These are phyloP conservation scores for Ptychodera flava DNA, from an alignment of 35 echinoderm and acorn worm species.

Conservation along the genomic window DNA sequence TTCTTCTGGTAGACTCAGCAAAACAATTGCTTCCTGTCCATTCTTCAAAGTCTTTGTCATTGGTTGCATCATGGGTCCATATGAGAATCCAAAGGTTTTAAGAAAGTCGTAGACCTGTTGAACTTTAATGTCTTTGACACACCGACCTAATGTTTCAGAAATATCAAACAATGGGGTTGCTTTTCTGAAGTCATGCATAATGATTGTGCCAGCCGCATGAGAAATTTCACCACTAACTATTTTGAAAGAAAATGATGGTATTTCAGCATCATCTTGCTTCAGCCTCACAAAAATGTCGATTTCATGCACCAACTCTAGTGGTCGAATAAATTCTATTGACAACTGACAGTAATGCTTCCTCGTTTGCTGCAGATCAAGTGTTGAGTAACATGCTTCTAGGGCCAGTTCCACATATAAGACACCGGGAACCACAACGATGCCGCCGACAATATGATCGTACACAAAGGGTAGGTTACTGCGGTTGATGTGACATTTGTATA, in stretches of 20 bases:
- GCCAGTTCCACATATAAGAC: slow-evolving; percentile 31
- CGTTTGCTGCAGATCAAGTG: not conserved
- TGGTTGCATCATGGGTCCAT: not conserved
- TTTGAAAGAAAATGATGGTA: not conserved
- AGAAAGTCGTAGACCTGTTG: not conserved
- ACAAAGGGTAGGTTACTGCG: slow-evolving; percentile 44
- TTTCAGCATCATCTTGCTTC: not conserved
- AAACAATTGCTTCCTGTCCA: not conserved
- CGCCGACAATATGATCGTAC: slow-evolving; percentile 26
- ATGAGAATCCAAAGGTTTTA: slow-evolving; percentile 21
- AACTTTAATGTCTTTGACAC: not conserved
- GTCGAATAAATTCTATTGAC: slow-evolving; percentile 27
- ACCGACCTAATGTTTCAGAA: slow-evolving; percentile 9
- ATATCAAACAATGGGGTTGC: slow-evolving; percentile 22
- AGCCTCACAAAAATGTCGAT: slow-evolving; percentile 12
- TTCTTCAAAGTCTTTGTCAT: not conserved
- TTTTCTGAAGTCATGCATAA: slow-evolving; percentile 1
- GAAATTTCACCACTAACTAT: not conserved
- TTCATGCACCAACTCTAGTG: not conserved
- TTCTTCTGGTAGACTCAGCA: not conserved
- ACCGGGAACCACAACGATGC: slow-evolving; percentile 29
- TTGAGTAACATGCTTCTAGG: not conserved
- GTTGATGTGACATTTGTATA: slow-evolving; percentile 1
- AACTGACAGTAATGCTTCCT: not conserved
- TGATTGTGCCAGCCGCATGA: not conserved